phyloP scores from a whole-genome alignment of 2,113 vertebrate genomes.

The Leptobrachium ailaonicum region DNA sequence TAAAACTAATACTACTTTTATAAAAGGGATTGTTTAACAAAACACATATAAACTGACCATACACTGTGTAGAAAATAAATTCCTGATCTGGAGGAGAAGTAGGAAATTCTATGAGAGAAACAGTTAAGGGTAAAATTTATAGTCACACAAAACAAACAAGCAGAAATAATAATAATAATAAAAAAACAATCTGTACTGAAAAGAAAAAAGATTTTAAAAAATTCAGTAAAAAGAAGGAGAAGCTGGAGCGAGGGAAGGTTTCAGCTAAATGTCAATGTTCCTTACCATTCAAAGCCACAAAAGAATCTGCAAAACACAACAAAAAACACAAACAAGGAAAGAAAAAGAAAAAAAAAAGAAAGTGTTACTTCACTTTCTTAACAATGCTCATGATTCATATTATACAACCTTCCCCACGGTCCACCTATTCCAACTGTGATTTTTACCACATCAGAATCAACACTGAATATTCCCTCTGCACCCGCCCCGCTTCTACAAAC shows the following conservation, averaged over 20 bases:
- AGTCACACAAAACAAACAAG: constrained; percentile 55
- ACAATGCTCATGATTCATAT: neutral
- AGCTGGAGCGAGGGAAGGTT: neutral
- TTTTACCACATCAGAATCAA: constrained; percentile 40
- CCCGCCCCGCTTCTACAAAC: constrained; percentile 28
- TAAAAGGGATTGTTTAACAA: constrained; percentile 53
- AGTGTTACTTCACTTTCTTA: constrained; percentile 52
- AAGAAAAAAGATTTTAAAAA: constrained; percentile 56
- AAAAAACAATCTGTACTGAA: constrained; percentile 47
- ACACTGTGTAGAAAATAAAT: constrained; percentile 76
- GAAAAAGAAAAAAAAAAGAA: constrained; percentile 63
- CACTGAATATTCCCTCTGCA: constrained; percentile 17
- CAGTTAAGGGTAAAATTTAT: constrained; percentile 64
- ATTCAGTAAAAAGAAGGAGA: constrained; percentile 53
- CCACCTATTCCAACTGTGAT: constrained; percentile 21
- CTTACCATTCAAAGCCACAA: constrained; percentile 97
- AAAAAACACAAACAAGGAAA: constrained; percentile 46
- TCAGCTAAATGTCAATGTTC: constrained; percentile 49
- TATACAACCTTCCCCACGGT: constrained; percentile 23
- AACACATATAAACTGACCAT: constrained; percentile 74
- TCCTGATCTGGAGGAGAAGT: constrained; percentile 85
- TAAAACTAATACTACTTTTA: constrained; percentile 60
- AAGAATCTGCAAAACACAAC: constrained; percentile 85
- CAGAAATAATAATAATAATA: constrained; percentile 58
- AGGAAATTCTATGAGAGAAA: constrained; percentile 85